Conservation (phyloP, 2,888 invertebrate genomes). For the Eupsilia transversa region DNA sequence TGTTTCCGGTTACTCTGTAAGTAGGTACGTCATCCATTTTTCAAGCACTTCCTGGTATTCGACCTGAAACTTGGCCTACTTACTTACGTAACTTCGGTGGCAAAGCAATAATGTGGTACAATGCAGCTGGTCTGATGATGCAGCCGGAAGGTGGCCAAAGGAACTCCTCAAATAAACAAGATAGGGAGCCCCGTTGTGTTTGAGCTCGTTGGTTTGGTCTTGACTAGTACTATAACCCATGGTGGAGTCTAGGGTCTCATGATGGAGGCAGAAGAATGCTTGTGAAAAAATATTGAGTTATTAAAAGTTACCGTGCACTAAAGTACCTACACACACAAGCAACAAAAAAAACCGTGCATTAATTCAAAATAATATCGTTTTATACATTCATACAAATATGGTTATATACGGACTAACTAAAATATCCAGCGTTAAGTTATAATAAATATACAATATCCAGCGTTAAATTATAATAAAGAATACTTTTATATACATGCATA, state of each 20-base stretch:
- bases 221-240: too few relatives aligned
- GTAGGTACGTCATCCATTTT: not conserved
- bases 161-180: too few relatives aligned
- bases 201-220: too few relatives aligned
- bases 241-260: not conserved
- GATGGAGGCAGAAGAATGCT: not conserved
- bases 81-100: not conserved
- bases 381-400: not conserved
- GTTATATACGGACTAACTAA: not conserved
- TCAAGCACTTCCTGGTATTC: not conserved
- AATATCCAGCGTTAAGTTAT: not conserved
- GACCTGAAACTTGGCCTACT: not conserved
- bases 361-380: too few relatives aligned
- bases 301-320: not conserved
- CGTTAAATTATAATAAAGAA: not conserved
- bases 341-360: not conserved
- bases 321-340: not conserved
- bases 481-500: not conserved
- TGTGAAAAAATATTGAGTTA: not conserved
- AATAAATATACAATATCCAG: slow-evolving; percentile 4
- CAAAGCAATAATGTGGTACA: not conserved
- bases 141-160: too few relatives aligned
- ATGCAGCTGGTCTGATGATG: not conserved
- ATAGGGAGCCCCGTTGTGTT: too few relatives aligned
- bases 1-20: too few relatives aligned